Percentiles rank a stretch among this genome's conserved stretches.
Evolutionary conservation across 1,140 invertebrate species (phyloP).

Genomic region (Drosophila tristis): DNA sequence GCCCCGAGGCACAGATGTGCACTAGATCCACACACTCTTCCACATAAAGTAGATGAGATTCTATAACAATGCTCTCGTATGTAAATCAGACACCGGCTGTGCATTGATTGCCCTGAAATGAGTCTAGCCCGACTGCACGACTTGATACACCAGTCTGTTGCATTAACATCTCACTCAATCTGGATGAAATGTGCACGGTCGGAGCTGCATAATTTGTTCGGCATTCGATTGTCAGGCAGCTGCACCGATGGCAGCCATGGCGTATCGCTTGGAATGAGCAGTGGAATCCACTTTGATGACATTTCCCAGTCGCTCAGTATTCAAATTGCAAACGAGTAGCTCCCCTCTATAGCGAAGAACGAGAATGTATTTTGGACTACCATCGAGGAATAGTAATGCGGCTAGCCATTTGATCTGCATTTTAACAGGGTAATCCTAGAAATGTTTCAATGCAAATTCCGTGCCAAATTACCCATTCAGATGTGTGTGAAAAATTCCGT

Average conservation of each 20-base stretch:
- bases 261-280: constrained; percentile 25
- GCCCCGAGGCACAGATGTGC: constrained; percentile 44
- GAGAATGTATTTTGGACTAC: constrained; percentile 19
- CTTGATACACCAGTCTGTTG: constrained; percentile 5
- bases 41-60: neutral
- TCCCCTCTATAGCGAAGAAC: constrained; percentile 1
- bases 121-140: constrained; percentile 2
- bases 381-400: constrained; percentile 1
- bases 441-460: constrained; percentile 2
- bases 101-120: constrained; percentile 40
- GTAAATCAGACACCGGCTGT: constrained; percentile 45
- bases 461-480: neutral
- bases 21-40: constrained; percentile 1
- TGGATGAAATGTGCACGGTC: constrained; percentile 7
- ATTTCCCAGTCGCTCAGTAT: constrained; percentile 23
- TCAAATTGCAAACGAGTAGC: constrained; percentile 33
- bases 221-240: constrained; percentile 2
- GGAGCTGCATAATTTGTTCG: constrained; percentile 26
- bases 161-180: constrained; percentile 13
- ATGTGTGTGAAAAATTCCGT: constrained; percentile 10
- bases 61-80: constrained; percentile 13
- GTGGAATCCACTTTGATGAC: constrained; percentile 17
- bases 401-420: constrained; percentile 28
- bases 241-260: constrained; percentile 39
- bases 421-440: constrained; percentile 20